Evolutionary conservation across 2,797 vertebrate genomes (phyloP).

Genomic region (Erethizon dorsatum): DNA sequence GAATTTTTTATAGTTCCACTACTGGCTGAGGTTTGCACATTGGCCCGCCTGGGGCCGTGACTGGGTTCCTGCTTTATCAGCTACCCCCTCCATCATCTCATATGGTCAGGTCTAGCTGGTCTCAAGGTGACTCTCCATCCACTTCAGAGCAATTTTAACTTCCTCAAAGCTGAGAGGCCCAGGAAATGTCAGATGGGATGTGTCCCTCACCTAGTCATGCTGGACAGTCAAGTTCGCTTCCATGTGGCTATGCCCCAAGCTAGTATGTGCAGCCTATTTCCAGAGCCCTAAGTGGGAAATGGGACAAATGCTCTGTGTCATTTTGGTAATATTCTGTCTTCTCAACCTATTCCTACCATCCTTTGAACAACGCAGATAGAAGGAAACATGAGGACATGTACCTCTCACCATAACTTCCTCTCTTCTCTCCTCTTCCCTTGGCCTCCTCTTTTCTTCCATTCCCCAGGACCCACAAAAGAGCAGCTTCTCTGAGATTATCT

Average conservation of each 20-base stretch:
- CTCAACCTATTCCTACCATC: not conserved
- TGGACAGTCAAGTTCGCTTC: not conserved
- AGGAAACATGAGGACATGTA: fast-evolving
- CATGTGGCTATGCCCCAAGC: too few species aligned
- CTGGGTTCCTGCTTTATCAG: not conserved
- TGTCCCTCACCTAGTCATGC: not conserved
- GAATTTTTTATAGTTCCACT: not conserved
- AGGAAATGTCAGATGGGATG: not conserved
- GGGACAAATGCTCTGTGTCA: not conserved
- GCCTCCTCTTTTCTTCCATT: not conserved
- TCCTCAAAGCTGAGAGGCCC: not conserved
- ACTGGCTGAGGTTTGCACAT: not conserved
- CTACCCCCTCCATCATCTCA: not conserved
- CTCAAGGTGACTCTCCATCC: not conserved
- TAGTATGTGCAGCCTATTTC: not conserved
- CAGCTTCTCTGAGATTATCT: not conserved
- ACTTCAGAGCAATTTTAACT: too few species aligned
- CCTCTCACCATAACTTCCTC: not conserved
- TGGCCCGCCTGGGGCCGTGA: not conserved
- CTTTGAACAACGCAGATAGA: not conserved
- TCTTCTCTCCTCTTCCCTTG: not conserved
- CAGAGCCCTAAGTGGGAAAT: too few species aligned
- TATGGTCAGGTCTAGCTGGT: not conserved
- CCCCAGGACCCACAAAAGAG: not conserved
- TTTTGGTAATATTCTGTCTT: not conserved